Conservation (phyloP, 1,140 invertebrate species). For the Leptonema lineaticorne region DNA sequence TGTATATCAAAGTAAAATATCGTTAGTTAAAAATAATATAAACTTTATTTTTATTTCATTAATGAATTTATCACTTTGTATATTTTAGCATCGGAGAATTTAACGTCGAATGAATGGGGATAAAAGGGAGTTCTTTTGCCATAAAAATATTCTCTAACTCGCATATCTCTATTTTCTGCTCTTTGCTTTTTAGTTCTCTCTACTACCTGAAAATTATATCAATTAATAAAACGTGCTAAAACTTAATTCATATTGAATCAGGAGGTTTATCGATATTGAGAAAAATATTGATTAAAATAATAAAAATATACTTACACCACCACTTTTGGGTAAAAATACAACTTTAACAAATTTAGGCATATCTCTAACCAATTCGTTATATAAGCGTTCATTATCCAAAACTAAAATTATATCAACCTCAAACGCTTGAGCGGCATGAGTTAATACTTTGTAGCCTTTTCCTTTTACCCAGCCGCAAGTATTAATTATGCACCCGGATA, state of each 20-base stretch:
- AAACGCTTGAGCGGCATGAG: slow-evolving; percentile 88
- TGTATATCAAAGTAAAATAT: slow-evolving; percentile 24
- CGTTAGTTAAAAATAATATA: slow-evolving; percentile 1
- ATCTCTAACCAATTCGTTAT: slow-evolving; percentile 91
- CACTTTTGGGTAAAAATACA: slow-evolving; percentile 93
- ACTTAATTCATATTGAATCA: background rate
- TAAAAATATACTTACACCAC: slow-evolving; percentile 70
- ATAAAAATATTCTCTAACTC: slow-evolving; percentile 95
- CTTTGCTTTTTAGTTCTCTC: slow-evolving; percentile 74
- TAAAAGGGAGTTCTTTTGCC: slow-evolving; percentile 81
- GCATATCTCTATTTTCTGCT: slow-evolving; percentile 73
- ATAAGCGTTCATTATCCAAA: slow-evolving; percentile 93
- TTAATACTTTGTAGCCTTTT: slow-evolving; percentile 79
- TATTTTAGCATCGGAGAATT: slow-evolving; percentile 83
- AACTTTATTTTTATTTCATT: background rate
- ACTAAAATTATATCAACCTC: slow-evolving; percentile 96
- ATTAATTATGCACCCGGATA: slow-evolving; percentile 96
- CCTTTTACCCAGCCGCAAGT: slow-evolving; percentile 97
- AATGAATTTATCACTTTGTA: slow-evolving; percentile 64
- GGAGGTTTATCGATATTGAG: background rate
- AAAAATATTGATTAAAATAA: background rate
- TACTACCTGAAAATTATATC: slow-evolving; percentile 67
- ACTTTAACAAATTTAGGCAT: slow-evolving; percentile 93
- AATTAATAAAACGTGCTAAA: background rate
- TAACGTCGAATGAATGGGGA: slow-evolving; percentile 89